Percentiles rank a stretch among this genome's conserved stretches.
Conservation (phyloP, 2,113 vertebrate genomes). For the Centropus unirufus region DNA sequence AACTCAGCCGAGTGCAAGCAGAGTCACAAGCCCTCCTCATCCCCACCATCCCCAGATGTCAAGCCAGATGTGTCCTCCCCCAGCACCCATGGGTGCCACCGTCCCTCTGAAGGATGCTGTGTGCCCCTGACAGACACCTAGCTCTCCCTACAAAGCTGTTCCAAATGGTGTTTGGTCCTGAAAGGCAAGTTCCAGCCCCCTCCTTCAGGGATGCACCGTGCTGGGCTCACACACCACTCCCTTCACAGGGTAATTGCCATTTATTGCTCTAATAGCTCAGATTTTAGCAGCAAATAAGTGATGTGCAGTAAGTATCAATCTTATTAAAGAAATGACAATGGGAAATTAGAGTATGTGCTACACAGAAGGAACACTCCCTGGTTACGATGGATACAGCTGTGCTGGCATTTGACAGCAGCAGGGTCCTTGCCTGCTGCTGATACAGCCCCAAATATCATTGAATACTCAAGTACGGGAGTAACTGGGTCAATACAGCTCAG, state of each 20-base stretch:
- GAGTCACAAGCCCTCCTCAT: not conserved
- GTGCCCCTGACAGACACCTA: not conserved
- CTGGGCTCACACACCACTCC: not conserved
- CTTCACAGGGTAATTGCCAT: constrained; percentile 31
- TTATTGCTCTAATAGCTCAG: constrained; percentile 57
- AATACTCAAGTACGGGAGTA: not conserved
- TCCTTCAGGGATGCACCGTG: not conserved
- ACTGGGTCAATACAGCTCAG: not conserved
- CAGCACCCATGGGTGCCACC: not conserved
- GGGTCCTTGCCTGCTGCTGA: not conserved
- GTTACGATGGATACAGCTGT: not conserved
- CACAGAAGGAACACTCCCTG: constrained; percentile 16
- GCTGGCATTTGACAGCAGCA: constrained; percentile 23
- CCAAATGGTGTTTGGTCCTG: rapidly evolving
- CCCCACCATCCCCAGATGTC: rapidly evolving
- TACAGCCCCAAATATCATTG: not conserved
- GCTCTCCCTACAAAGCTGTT: not conserved
- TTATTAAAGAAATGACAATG: constrained; percentile 68
- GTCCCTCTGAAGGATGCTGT: not conserved
- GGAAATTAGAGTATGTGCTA: constrained; percentile 35
- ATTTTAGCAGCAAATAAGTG: constrained; percentile 68
- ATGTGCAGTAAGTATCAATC: constrained; percentile 28
- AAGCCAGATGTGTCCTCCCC: not conserved
- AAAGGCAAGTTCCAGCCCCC: not conserved
- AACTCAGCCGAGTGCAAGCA: not conserved